Evolutionary conservation across 2,113 vertebrate genomes (phyloP), one percentile per base, ranked within the genome.

Genomic region (Arizona elegans): DNA sequence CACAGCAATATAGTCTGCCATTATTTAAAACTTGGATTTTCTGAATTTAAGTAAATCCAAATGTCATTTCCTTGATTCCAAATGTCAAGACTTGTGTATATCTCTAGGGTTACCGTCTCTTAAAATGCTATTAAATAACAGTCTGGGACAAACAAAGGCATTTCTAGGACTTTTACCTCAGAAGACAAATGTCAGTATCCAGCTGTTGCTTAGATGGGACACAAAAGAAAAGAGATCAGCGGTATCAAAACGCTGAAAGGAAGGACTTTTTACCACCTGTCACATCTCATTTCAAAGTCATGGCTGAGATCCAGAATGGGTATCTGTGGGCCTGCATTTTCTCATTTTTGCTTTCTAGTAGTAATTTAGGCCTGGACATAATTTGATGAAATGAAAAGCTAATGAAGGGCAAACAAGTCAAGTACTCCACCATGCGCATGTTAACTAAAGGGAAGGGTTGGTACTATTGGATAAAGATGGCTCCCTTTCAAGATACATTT

Each of bases 81-180:
- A 95, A 96, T 96, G 92, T 95, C 92, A 95, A 75, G 92, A 89
- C 89, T 95, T 75, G 10, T 89, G 53, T 70, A 75, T 47, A 88
- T 95, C 89, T 91, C 89, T 90, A 38, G 92, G 65, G 94, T 85
- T 47, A 93, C 19, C 12, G 90, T 59, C 81, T 95, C 88, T 96
- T 90, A 95, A 96, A 96, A 95, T 87, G 81, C 43, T 94, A 2
- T 95, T 91, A 94, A 95, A 89, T 85, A 91, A 81, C n/a, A 89
- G 59, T 96, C 54, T 65, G 87, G 29, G 85, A 92, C 91, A 96
- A 95, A 96, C 58, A 94, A 95, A 93, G 95, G 26, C 54, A 95
- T 96, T 92, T 90, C 13, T 19, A 91, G 86, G 81, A 89, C n/a
- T 94, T 94, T 93, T 88, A 50, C 86, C 93, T 94, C 59, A 93